Evolutionary conservation across 2,113 vertebrate genomes (phyloP).

Genomic region (Cacatua alba): DNA sequence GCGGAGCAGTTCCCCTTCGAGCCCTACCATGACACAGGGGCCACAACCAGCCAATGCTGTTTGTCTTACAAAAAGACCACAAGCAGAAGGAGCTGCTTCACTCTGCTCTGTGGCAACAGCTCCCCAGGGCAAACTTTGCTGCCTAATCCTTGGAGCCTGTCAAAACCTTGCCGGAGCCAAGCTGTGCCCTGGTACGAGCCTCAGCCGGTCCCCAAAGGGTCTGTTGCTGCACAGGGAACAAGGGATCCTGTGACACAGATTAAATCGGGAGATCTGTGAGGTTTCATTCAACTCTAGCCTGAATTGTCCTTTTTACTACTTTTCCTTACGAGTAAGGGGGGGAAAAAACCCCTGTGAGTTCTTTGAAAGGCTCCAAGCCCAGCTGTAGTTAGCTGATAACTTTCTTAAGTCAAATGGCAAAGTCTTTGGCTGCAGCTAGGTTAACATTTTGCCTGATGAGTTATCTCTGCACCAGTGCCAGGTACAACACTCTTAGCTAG

Average conservation of each 20-base stretch:
- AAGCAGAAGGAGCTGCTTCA: neutral
- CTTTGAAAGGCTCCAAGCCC: neutral
- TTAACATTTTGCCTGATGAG: neutral
- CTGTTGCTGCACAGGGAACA: neutral
- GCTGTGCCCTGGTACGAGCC: neutral
- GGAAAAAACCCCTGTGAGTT: neutral
- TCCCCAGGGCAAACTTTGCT: neutral
- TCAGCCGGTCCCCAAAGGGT: neutral
- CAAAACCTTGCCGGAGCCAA: neutral
- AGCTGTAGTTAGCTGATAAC: neutral
- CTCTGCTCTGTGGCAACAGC: neutral
- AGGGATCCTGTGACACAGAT: conserved; percentile 30
- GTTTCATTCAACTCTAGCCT: neutral
- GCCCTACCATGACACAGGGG: accelerated
- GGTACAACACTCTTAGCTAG: neutral
- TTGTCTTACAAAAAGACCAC: accelerated
- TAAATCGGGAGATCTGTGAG: neutral
- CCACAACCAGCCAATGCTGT: neutral
- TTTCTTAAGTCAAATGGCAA: neutral
- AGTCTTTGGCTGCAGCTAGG: neutral
- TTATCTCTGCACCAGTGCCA: neutral
- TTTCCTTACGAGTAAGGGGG: neutral
- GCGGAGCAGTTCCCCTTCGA: accelerated
- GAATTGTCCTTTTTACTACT: neutral
- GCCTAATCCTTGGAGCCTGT: conserved; percentile 19